Conservation (phyloP, 2,797 vertebrate genomes). For the Propithecus perrieri region DNA sequence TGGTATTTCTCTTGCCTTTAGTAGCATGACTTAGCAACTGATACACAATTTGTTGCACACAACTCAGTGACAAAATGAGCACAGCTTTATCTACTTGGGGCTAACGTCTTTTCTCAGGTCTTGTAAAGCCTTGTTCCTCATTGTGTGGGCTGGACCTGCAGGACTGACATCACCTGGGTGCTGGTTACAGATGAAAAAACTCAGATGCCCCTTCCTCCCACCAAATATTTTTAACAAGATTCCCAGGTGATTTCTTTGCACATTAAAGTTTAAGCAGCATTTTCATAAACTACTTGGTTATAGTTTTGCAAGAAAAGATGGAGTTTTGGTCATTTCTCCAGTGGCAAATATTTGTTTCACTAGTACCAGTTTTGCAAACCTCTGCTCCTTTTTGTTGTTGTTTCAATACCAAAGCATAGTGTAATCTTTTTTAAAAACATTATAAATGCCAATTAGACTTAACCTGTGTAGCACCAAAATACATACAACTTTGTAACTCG, state of each 20-base stretch:
- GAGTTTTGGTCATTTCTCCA: not conserved
- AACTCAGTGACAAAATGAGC: not conserved
- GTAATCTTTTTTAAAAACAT: not conserved
- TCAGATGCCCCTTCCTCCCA: not conserved
- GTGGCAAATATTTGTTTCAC: not conserved
- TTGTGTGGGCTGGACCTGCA: not conserved
- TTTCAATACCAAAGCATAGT: not conserved
- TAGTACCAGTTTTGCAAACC: not conserved
- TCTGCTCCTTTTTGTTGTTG: not conserved
- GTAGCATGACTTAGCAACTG: not conserved
- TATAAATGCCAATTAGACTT: not conserved
- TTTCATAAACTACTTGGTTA: not conserved
- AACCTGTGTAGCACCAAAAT: not conserved
- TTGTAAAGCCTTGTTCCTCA: not conserved
- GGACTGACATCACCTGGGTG: not conserved
- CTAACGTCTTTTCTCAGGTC: not conserved
- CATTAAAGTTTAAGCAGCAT: not conserved
- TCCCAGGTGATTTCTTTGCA: not conserved
- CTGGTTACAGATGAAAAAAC: not conserved
- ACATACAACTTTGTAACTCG: not conserved
- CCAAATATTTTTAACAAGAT: not conserved
- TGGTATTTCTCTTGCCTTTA: not conserved
- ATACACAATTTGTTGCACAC: not conserved
- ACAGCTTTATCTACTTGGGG: not conserved
- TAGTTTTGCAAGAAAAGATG: not conserved